These are phyloP conservation scores for Trichomalopsis sarcophagae DNA, from an alignment of 1,140 invertebrate species.

Conservation along the genomic window DNA sequence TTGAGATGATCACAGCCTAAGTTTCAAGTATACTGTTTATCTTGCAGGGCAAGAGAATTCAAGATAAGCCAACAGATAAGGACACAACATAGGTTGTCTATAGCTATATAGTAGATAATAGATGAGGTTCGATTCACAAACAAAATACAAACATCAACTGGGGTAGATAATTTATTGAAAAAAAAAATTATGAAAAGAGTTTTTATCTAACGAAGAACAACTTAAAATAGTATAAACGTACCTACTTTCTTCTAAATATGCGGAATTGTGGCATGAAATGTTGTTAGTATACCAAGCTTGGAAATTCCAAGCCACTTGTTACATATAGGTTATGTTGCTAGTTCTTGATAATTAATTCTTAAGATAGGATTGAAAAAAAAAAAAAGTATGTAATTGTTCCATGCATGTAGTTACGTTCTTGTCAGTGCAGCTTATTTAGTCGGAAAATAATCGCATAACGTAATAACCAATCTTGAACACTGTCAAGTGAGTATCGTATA, in stretches of 20 bases:
- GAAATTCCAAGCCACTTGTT: background rate
- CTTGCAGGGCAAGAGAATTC: constrained; percentile 28
- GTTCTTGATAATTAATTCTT: background rate
- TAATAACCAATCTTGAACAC: background rate
- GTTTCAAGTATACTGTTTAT: constrained; percentile 44
- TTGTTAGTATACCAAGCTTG: background rate
- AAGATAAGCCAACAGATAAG: constrained; percentile 50
- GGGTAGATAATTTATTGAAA: constrained; percentile 12
- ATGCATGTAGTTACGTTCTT: background rate
- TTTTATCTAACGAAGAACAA: background rate
- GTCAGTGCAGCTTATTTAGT: background rate
- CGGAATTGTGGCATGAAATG: background rate
- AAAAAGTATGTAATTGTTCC: too few relatives aligned
- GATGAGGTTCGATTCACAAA: constrained; percentile 75
- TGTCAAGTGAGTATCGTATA: background rate
- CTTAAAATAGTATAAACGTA: background rate
- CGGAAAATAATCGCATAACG: background rate
- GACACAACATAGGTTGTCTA: background rate
- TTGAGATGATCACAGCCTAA: constrained; percentile 9
- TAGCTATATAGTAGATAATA: constrained; percentile 74
- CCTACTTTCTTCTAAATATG: background rate
- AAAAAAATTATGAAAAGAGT: constrained; percentile 17
- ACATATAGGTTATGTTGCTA: too few relatives aligned
- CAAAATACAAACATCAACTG: constrained; percentile 40
- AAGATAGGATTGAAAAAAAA: background rate